phyloP scores from a whole-genome alignment of 1,140 invertebrate species.

The Galendromus occidentalis region DNA sequence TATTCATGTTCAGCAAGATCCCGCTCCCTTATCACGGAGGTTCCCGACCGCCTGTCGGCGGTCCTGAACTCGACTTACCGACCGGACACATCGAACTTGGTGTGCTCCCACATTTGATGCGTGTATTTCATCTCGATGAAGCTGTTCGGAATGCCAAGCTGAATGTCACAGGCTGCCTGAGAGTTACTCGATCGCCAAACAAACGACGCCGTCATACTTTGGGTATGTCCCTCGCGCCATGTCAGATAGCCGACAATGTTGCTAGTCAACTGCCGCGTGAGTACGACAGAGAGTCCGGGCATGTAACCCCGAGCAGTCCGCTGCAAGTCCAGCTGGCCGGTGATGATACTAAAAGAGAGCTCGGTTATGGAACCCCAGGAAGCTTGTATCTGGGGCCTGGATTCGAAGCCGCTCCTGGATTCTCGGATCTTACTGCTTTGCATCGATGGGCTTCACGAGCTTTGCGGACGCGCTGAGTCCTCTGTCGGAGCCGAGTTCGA shows the following conservation, averaged over 20 bases:
- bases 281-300: slow-evolving; percentile 43
- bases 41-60: too few relatives aligned
- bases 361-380: background rate
- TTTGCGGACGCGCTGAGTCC: slow-evolving; percentile 15
- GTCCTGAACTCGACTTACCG: too few relatives aligned
- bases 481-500: slow-evolving; percentile 34
- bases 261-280: slow-evolving; percentile 61
- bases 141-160: slow-evolving; percentile 55
- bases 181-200: slow-evolving; percentile 40
- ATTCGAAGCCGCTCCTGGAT: background rate
- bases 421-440: background rate
- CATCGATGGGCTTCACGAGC: slow-evolving; percentile 13
- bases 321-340: slow-evolving; percentile 45
- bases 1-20: too few relatives aligned
- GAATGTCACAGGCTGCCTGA: slow-evolving; percentile 17
- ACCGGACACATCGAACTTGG: slow-evolving; percentile 35
- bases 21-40: too few relatives aligned
- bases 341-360: slow-evolving; percentile 38
- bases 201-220: slow-evolving; percentile 53
- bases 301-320: slow-evolving; percentile 46
- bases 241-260: slow-evolving; percentile 66
- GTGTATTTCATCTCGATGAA: slow-evolving; percentile 51
- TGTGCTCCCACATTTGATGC: slow-evolving; percentile 50
- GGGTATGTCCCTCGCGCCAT: slow-evolving; percentile 48
- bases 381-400: too few relatives aligned